Percentiles rank a stretch among this genome's conserved stretches.
These are phyloP conservation scores for Pomacea canaliculata DNA, from an alignment of 2,888 invertebrate genomes.

Conservation along the genomic window DNA sequence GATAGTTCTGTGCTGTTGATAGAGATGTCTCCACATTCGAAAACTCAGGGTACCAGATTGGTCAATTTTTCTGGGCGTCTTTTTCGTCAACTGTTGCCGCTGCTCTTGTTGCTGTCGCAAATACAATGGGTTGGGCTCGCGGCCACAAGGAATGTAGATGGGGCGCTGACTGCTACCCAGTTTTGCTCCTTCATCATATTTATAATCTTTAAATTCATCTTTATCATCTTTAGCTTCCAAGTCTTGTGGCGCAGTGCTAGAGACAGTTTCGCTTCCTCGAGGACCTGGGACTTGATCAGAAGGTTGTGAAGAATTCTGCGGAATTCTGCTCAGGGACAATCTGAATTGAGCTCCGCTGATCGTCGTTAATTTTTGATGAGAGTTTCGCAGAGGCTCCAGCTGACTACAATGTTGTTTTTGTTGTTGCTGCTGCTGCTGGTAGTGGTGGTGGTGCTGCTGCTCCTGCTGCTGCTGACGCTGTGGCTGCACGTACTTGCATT, in stretches of 20 bases:
- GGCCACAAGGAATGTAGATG: slow-evolving; percentile 18
- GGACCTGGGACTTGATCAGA: neutral
- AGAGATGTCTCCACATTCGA: slow-evolving; percentile 3
- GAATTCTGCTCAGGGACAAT: neutral
- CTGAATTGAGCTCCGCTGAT: neutral
- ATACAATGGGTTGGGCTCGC: neutral
- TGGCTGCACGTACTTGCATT: neutral
- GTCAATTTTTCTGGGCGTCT: neutral
- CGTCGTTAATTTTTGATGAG: too few relatives aligned
- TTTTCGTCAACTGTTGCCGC: neutral
- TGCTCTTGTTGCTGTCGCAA: neutral
- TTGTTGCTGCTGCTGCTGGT: too few relatives aligned
- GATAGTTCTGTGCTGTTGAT: neutral
- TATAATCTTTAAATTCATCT: neutral
- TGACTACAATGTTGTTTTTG: too few relatives aligned
- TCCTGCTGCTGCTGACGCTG: neutral
- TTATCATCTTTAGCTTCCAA: too few relatives aligned
- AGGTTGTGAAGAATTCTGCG: neutral
- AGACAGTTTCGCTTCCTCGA: neutral
- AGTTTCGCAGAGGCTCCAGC: too few relatives aligned
- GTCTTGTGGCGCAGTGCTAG: neutral
- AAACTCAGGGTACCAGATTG: neutral
- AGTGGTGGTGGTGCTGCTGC: neutral
- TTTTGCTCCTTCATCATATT: neutral
- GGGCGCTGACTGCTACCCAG: neutral